These are phyloP conservation scores for Cyclargus thomasi DNA, from an alignment of 1,140 invertebrate genomes.

Conservation along the genomic window DNA sequence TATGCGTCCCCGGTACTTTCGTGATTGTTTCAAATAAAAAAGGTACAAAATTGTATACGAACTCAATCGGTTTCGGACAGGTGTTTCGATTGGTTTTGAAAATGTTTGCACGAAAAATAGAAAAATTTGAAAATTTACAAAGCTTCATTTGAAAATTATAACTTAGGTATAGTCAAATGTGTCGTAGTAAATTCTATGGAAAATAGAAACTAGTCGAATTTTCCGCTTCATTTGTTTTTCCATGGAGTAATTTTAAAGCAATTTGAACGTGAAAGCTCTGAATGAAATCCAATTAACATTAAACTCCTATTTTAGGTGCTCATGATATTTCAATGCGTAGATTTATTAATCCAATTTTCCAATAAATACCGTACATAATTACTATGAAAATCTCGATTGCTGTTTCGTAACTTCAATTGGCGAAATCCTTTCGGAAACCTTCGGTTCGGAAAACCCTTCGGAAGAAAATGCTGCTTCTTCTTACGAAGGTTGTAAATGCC, in stretches of 20 bases:
- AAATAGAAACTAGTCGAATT: not conserved
- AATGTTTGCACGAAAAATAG: not conserved
- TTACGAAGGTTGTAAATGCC: no score
- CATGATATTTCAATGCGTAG: not conserved
- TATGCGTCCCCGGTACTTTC: conserved; percentile 24
- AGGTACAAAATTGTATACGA: not conserved
- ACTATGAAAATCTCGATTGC: no score
- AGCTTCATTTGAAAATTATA: not conserved
- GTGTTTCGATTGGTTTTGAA: conserved; percentile 16
- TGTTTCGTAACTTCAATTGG: no score
- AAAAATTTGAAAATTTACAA: not conserved
- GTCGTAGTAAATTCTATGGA: not conserved
- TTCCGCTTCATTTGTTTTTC: not conserved
- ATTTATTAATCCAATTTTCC: not conserved
- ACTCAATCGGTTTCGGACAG: not conserved
- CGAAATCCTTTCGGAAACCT: no score
- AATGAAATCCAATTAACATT: conserved; percentile 1
- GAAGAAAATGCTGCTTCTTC: no score
- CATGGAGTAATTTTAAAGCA: not conserved
- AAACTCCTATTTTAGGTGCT: not conserved
- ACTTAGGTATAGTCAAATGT: not conserved
- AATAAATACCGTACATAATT: not conserved
- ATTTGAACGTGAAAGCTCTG: not conserved
- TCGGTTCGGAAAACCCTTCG: no score
- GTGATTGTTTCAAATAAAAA: conserved; percentile 13